Evolutionary conservation across 2,888 invertebrate species (phyloP), one percentile per base, ranked within the genome.

Genomic region (Gymnocheta viridis): DNA sequence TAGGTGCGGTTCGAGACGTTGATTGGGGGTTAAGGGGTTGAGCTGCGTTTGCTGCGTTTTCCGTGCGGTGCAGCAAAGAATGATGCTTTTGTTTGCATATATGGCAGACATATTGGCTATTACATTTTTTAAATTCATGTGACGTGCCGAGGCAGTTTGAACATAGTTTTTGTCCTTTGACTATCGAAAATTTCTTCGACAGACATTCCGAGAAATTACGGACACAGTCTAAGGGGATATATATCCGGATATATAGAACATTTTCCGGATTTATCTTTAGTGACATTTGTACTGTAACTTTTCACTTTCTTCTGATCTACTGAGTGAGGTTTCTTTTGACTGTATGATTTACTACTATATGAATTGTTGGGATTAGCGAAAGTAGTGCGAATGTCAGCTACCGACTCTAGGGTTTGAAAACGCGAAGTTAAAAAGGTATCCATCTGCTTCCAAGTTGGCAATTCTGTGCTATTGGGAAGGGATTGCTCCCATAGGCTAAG

Each of bases 391-490:
- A 49, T 49, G 17, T 44, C 44, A 5, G 44, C 44, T 17, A 44
- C 44, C 17, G 51, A 67, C n/a, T 67, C 67, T 2, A 69, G 17
- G 4, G 70, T 70, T 29, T 70, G 27, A 12, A 70, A 56, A 9
- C 56, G 9, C 3, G 41, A 27, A 2, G 41, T 70, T 22, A 58
- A 58, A 60, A 58, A 72, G 4, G 17, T 12, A 5, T 72, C 44
- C 29, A 72, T 32, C n/a, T 72, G 44, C 10, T 60, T 22, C 72
- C 58, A 72, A 2, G 35, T 72, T 12, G 72, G 72, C 32, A 72
- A 49, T 2, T 41, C 32, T 47, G 27, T 58, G 27, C 10, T 58
- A 6, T 29, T 41, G 0, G 56, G 17, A 17, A 17, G 2, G 0
- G 60, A 35, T 9, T 56, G 41, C n/a, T 62, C 44, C 62, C 62